Percentiles rank a stretch among this genome's conserved stretches.
Conservation (phyloP, 2,113 vertebrate species). For the Tupaia chinensis region DNA sequence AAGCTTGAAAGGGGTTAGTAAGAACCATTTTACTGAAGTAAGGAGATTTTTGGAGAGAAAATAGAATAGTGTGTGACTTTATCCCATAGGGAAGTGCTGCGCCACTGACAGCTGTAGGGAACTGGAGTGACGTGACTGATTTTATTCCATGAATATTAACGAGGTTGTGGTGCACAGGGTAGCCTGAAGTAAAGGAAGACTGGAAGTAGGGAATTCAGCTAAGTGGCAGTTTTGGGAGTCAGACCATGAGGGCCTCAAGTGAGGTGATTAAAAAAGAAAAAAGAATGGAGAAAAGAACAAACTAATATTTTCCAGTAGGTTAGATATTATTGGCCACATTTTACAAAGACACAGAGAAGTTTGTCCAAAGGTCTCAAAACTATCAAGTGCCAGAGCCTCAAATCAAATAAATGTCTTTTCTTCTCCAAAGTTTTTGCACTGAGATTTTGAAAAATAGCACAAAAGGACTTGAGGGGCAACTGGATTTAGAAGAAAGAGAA, state of each 20-base stretch:
- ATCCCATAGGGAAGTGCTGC: background rate
- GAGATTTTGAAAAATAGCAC: constrained; percentile 47
- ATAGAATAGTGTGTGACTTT: background rate
- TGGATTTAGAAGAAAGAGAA: constrained; percentile 8
- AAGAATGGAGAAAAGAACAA: background rate
- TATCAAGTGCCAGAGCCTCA: background rate
- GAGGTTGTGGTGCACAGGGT: background rate
- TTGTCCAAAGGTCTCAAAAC: background rate
- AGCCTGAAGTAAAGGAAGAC: background rate
- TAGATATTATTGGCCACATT: background rate
- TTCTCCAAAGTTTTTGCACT: background rate
- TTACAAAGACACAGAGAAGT: background rate
- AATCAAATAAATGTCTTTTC: background rate
- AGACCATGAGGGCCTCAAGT: background rate
- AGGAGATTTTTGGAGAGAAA: background rate
- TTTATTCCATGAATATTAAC: constrained; percentile 9
- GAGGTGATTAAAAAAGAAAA: background rate
- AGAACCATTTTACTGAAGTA: background rate
- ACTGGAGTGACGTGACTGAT: background rate
- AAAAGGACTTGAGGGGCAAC: background rate
- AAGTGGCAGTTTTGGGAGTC: background rate
- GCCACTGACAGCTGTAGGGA: background rate
- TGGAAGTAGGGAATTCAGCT: background rate
- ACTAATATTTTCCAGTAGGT: background rate
- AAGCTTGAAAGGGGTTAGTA: background rate